Evolutionary conservation across 2,113 vertebrate genomes (phyloP).

Genomic region (Myanophis thanlyinensis): DNA sequence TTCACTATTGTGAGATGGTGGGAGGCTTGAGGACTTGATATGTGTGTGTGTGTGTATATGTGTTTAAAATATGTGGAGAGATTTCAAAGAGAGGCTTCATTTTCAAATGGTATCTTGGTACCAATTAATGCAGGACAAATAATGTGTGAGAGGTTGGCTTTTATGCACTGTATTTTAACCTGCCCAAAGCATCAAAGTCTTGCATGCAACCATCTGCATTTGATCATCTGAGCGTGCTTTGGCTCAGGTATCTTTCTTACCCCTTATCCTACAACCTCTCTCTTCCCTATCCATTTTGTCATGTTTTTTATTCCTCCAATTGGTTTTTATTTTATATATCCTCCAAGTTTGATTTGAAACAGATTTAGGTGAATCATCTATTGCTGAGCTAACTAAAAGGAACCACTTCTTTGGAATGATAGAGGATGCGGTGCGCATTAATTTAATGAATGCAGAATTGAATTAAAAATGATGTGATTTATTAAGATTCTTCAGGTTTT

Average conservation of each 20-base stretch:
- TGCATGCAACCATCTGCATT: background rate
- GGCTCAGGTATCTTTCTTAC: background rate
- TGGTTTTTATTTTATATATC: background rate
- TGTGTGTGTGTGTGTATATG: fast-evolving
- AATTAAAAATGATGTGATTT: background rate
- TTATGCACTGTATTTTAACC: background rate
- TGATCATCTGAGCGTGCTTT: background rate
- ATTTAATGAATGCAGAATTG: background rate
- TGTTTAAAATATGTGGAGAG: background rate
- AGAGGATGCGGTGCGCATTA: background rate
- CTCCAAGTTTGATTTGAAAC: background rate
- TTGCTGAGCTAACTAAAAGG: background rate
- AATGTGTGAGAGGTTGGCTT: background rate
- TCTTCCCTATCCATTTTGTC: background rate
- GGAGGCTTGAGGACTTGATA: background rate
- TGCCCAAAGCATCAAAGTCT: background rate
- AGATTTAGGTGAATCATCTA: background rate
- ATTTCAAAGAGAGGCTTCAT: background rate
- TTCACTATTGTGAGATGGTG: background rate
- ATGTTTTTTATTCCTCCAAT: background rate
- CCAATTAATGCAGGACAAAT: background rate
- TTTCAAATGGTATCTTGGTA: background rate
- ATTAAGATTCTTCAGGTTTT: background rate
- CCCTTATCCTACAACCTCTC: background rate
- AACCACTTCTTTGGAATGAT: background rate